A percentile compares a stretch with the other conserved stretches of the same genome.
These are phyloP conservation scores for Syngnathus scovelli DNA, from an alignment of 2,113 vertebrate genomes.

Conservation along the genomic window DNA sequence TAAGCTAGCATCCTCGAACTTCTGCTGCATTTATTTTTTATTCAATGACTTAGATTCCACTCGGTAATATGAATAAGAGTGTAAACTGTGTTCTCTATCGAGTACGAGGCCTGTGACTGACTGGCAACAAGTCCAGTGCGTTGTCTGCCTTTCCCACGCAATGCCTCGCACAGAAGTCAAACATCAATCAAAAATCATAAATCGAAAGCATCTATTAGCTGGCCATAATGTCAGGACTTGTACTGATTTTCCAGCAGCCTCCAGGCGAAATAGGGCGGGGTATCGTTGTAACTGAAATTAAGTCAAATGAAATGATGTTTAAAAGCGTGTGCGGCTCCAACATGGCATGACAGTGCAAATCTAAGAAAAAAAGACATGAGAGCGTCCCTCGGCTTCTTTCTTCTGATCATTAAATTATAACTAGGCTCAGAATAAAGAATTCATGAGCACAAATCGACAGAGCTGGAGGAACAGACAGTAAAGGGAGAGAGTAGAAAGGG, in stretches of 20 bases:
- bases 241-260: neutral
- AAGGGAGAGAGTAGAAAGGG: slow-evolving; percentile 46
- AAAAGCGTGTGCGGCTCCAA: slow-evolving; percentile 25
- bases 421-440: slow-evolving; percentile 48
- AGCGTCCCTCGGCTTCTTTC: slow-evolving; percentile 40
- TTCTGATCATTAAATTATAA: slow-evolving; percentile 66
- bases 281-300: neutral
- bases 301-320: slow-evolving; percentile 12
- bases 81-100: no score
- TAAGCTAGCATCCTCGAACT: no score
- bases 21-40: no score
- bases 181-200: no score
- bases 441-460: slow-evolving; percentile 66
- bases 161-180: no score
- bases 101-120: no score
- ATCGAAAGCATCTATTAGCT: neutral
- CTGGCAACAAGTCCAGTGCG: no score
- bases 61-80: no score
- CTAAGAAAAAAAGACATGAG: slow-evolving; percentile 29
- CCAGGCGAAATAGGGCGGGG: neutral
- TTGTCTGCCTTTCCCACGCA: no score
- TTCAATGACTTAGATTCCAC: no score
- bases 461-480: slow-evolving; percentile 46
- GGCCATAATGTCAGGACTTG: neutral
- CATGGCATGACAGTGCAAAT: slow-evolving; percentile 40